Conservation (phyloP, 2,797 vertebrate genomes). For the Zenarchopterus dispar region DNA sequence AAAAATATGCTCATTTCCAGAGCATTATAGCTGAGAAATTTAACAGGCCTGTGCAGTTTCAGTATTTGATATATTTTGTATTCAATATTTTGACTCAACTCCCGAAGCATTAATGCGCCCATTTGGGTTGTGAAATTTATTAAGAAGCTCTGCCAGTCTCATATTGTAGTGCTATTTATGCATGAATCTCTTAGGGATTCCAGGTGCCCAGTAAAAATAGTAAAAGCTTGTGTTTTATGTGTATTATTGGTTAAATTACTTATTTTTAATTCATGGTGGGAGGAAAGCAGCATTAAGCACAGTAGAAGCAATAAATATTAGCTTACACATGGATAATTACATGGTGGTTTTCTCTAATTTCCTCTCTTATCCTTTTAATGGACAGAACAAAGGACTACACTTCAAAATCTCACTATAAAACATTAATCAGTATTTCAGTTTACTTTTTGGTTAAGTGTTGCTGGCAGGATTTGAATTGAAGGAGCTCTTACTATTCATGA, state of each 20-base stretch:
- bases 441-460: constrained; percentile 5
- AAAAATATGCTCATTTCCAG: constrained; percentile 36
- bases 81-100: constrained; percentile 19
- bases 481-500: constrained; percentile 28
- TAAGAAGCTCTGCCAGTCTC: constrained; percentile 28
- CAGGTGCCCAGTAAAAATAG: constrained; percentile 17
- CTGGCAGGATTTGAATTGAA: constrained; percentile 36
- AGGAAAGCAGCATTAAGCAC: constrained; percentile 16
- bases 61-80: constrained; percentile 23
- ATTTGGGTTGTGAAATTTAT: constrained; percentile 32
- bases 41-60: constrained; percentile 23
- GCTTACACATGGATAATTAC: constrained; percentile 22
- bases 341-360: constrained; percentile 16
- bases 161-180: constrained; percentile 28
- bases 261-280: background rate
- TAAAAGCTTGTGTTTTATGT: constrained; percentile 24
- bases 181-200: constrained; percentile 32
- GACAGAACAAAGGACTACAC: background rate
- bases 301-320: constrained; percentile 17
- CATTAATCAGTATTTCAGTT: constrained; percentile 30
- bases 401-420: constrained; percentile 20
- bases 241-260: constrained; percentile 15
- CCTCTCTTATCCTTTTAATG: background rate
- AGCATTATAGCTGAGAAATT: constrained; percentile 18
- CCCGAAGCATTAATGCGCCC: constrained; percentile 38